Percentiles rank a stretch among this genome's conserved stretches.
Conservation (phyloP, 2,797 vertebrate species). For the Allobates femoralis region DNA sequence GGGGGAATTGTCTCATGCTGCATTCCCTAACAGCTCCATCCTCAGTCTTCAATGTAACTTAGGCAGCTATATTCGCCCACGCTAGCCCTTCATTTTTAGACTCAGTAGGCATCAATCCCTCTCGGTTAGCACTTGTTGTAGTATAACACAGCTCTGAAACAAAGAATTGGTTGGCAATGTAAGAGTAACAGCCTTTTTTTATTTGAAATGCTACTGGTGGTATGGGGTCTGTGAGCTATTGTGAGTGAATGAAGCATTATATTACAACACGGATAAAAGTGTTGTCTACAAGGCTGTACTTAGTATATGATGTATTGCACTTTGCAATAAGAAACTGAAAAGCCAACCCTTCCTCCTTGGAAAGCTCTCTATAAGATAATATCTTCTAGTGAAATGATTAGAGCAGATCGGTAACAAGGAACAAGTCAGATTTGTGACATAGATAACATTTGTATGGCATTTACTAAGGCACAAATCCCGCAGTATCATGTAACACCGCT, state of each 20-base stretch:
- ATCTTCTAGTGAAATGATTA: not conserved
- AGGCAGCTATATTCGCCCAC: not conserved
- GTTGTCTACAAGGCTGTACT: not conserved
- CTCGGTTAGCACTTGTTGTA: not conserved
- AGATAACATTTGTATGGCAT: not conserved
- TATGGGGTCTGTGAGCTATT: not conserved
- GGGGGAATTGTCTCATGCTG: not conserved
- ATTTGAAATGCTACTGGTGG: not conserved
- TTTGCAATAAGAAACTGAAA: not conserved
- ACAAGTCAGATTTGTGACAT: not conserved
- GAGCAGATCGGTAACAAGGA: not conserved
- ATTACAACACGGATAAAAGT: not conserved
- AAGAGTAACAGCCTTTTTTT: not conserved
- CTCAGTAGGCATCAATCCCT: conserved; percentile 1
- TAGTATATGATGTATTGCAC: not conserved
- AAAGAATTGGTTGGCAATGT: not conserved
- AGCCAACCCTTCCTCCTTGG: not conserved
- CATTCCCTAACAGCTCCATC: not conserved
- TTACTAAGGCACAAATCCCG: not conserved
- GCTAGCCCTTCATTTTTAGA: not conserved
- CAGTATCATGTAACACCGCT: not conserved
- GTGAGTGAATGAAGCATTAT: not conserved
- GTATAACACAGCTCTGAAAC: not conserved
- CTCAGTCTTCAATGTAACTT: not conserved
- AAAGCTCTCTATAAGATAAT: not conserved